phyloP scores from a whole-genome alignment of 2,113 vertebrate species.

The Gnathonemus echidnorhynchus region DNA sequence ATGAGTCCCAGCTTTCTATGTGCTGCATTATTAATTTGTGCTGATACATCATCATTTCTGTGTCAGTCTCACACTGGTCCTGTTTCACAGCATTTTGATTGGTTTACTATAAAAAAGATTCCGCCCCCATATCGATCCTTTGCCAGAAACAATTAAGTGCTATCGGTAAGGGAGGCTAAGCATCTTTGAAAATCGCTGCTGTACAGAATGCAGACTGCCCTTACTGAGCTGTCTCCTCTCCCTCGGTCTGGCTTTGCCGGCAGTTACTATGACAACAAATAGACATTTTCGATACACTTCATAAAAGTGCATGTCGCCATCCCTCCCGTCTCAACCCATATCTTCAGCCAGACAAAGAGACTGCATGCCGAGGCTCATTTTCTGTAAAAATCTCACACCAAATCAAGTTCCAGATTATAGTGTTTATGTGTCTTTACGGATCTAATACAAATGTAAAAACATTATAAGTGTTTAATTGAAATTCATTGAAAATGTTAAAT shows the following conservation, averaged over 20 bases:
- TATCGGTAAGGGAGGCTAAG: neutral
- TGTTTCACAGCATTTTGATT: neutral
- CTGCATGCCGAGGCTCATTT: neutral
- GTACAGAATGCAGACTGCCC: neutral
- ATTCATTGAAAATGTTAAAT: neutral
- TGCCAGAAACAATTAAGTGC: neutral
- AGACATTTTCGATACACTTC: constrained; percentile 58
- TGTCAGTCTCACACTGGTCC: neutral
- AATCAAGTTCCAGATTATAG: neutral
- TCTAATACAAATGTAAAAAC: too few species aligned
- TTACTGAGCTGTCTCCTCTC: constrained; percentile 44
- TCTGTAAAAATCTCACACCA: neutral
- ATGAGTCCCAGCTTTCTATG: neutral
- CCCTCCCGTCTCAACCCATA: constrained; percentile 31
- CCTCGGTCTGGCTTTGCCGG: constrained; percentile 55
- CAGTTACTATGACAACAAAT: constrained; percentile 74
- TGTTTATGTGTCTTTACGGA: neutral
- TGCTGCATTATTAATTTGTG: neutral
- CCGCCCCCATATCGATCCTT: constrained; percentile 5
- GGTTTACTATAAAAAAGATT: neutral
- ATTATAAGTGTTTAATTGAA: neutral
- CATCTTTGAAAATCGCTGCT: neutral
- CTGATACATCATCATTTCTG: neutral
- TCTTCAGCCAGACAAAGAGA: neutral
- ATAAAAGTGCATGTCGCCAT: constrained; percentile 49